A percentile compares a stretch with the other conserved stretches of the same genome.
phyloP scores from a whole-genome alignment of 1,140 invertebrate genomes.

The Semibalanus balanoides region DNA sequence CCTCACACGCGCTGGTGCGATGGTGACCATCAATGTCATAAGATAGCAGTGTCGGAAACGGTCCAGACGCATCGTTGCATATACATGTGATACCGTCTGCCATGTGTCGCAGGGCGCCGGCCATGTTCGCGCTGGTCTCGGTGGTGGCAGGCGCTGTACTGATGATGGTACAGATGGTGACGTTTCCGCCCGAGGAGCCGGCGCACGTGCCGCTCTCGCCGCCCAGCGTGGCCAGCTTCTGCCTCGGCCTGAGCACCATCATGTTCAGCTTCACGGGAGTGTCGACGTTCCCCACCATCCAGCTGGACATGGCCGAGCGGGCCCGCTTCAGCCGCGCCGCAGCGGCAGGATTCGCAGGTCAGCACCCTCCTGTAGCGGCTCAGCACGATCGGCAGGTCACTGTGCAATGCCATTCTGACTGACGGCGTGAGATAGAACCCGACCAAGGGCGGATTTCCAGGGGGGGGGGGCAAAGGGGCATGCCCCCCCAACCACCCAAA shows the following conservation, averaged over 20 bases:
- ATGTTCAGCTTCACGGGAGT: conserved; percentile 50
- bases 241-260: conserved; percentile 27
- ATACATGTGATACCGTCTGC: too few species aligned
- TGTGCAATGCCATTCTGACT: too few species aligned
- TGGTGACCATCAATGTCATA: too few species aligned
- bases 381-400: too few species aligned
- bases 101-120: not conserved
- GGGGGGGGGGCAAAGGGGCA: too few species aligned
- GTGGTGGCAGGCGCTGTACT: not conserved
- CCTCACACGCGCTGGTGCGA: too few species aligned
- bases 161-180: not conserved
- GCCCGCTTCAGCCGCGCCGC: conserved; percentile 21
- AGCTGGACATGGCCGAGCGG: conserved; percentile 37
- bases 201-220: not conserved
- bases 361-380: too few species aligned
- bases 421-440: too few species aligned
- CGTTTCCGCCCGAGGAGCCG: not conserved
- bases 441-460: too few species aligned
- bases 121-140: not conserved
- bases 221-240: not conserved
- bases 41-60: too few species aligned
- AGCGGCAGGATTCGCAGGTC: not conserved
- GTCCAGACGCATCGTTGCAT: too few species aligned
- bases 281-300: conserved; percentile 52
- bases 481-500: too few species aligned